Evolutionary conservation across 2,113 vertebrate genomes (phyloP).

Genomic region (Stictonetta naevosa): DNA sequence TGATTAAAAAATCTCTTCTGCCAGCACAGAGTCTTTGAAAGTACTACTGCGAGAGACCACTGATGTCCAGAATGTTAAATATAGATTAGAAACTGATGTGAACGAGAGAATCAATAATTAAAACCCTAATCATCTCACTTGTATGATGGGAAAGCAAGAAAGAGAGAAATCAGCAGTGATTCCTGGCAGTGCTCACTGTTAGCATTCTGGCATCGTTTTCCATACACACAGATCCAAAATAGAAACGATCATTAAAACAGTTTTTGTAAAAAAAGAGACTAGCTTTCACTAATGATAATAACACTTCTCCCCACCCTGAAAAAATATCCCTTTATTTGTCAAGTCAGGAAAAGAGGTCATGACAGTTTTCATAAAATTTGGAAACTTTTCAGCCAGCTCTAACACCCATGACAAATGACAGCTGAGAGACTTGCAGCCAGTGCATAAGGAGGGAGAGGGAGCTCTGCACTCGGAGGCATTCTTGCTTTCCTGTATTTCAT

Average conservation of each 20-base stretch:
- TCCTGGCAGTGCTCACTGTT: conserved; percentile 39
- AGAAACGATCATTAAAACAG: conserved; percentile 39
- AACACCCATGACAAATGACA: neutral
- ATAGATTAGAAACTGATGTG: neutral
- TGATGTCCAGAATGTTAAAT: conserved; percentile 9
- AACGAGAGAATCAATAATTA: conserved; percentile 14
- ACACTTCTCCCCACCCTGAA: conserved; percentile 53
- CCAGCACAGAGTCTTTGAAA: neutral
- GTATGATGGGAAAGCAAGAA: neutral
- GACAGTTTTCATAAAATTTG: conserved; percentile 40
- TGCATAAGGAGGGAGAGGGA: neutral
- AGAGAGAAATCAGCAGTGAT: conserved; percentile 7
- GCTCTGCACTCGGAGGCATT: neutral
- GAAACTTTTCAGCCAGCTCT: conserved; percentile 14
- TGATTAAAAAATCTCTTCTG: neutral
- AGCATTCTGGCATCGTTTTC: conserved; percentile 52
- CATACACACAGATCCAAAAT: conserved; percentile 51
- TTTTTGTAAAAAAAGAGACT: conserved; percentile 29
- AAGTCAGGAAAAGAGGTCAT: conserved; percentile 53
- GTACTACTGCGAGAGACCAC: neutral
- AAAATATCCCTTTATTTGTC: conserved; percentile 57
- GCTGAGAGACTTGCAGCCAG: neutral
- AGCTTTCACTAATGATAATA: conserved; percentile 58
- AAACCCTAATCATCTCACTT: neutral
- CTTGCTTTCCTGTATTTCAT: neutral